These are phyloP conservation scores for Pterobdella sp. DNA, from an alignment of 2,888 invertebrate genomes.

Conservation along the genomic window DNA sequence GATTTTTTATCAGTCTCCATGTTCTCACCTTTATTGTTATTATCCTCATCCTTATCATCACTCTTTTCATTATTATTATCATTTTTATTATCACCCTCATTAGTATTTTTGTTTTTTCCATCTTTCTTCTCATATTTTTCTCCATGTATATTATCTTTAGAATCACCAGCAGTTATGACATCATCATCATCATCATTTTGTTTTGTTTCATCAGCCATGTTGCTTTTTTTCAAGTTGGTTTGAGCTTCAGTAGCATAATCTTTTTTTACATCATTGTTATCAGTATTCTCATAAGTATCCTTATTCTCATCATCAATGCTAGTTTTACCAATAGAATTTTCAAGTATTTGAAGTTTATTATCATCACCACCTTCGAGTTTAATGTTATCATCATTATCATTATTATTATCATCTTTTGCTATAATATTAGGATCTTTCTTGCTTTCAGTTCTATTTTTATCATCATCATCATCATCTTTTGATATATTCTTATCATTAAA, in stretches of 20 bases:
- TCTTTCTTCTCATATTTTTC: neutral
- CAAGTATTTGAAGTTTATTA: too few species aligned
- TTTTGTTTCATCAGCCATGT: neutral
- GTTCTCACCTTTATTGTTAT: neutral
- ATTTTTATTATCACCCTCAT: neutral
- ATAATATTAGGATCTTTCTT: neutral
- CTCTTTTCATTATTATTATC: neutral
- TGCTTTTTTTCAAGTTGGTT: neutral
- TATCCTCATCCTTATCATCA: neutral
- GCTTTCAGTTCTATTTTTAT: neutral
- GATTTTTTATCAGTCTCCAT: neutral
- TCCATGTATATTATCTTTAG: neutral
- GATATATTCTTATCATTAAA: neutral
- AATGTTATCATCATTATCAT: too few species aligned
- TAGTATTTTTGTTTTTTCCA: conserved; percentile 5
- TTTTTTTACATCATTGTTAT: too few species aligned
- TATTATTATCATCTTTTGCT: too few species aligned
- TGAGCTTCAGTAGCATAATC: too few species aligned
- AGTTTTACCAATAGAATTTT: too few species aligned
- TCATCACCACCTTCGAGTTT: too few species aligned
- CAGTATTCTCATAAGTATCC: too few species aligned
- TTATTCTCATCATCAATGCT: too few species aligned
- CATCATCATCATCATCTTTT: neutral
- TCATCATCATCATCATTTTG: neutral
- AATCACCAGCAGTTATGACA: neutral